A percentile compares a stretch with the other conserved stretches of the same genome.
These are phyloP conservation scores for Manacus vitellinus DNA, from an alignment of 2,113 vertebrate genomes.

Conservation along the genomic window DNA sequence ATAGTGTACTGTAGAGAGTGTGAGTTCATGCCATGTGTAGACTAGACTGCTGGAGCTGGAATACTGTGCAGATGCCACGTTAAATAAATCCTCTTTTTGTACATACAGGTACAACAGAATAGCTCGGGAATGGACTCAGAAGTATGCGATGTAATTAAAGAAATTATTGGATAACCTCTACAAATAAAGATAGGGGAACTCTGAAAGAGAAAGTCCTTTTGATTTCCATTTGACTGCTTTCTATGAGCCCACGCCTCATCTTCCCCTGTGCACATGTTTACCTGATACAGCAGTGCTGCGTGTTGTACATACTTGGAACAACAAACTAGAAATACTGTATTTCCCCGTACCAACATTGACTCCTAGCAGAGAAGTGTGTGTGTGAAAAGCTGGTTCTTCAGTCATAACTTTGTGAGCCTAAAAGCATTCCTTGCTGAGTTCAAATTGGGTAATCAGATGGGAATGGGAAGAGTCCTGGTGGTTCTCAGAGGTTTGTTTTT, in stretches of 20 bases:
- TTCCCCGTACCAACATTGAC: conserved; percentile 82
- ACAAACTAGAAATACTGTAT: conserved; percentile 85
- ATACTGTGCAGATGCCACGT: neutral
- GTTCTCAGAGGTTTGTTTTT: neutral
- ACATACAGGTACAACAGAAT: conserved; percentile 98
- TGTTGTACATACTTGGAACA: conserved; percentile 88
- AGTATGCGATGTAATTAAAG: conserved; percentile 99
- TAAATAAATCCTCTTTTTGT: conserved; percentile 70
- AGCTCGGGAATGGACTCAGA: conserved; percentile 99
- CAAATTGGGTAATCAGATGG: conserved; percentile 73
- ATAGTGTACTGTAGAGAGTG: neutral
- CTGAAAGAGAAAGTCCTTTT: conserved; percentile 95
- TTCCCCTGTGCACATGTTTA: conserved; percentile 85
- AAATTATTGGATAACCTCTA: conserved; percentile 94
- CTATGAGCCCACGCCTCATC: conserved; percentile 93
- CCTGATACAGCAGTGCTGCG: conserved; percentile 84
- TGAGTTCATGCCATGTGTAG: neutral
- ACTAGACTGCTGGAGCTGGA: neutral
- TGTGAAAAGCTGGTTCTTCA: conserved; percentile 82
- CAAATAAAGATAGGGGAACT: conserved; percentile 95
- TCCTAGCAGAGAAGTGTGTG: conserved; percentile 84
- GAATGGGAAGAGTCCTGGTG: neutral
- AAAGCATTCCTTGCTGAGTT: conserved; percentile 86
- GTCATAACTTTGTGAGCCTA: conserved; percentile 83
- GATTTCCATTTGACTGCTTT: conserved; percentile 99